Base-by-base conservation (phyloP, 2,888 invertebrate genomes). In the Drosophila neotestacea region DNA sequence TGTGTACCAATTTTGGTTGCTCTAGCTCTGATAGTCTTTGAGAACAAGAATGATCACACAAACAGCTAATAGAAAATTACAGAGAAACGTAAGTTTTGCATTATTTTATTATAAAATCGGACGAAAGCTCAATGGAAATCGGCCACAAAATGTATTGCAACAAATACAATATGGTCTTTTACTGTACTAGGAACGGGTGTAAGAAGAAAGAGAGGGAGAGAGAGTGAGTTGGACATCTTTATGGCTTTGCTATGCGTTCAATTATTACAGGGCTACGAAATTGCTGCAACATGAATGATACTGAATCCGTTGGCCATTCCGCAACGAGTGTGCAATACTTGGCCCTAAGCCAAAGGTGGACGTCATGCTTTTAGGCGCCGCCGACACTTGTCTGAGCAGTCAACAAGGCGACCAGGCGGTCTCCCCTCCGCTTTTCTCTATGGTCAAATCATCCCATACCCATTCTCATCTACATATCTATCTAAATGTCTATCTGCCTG, bases 351-450 rank as follows among this genome's bases (percentile, higher is more conserved):
- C 85, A 86, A 80, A 65, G 55, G 72, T 61, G 68, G 63, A 88
- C 85, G 89, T 88, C 89, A 89, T 78, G 75, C 78, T 60, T 77
- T 78, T 85, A 77, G 73, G 77, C 75, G 87, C 73, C 82, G 77
- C 74, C 73, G 71, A 74, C 80, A 73, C 80, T 82, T 85, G 77
- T 68, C 72, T 72, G 71, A 64, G 62, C 77, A 77, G 80, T 66
- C 72, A 79, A 55, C 79, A 41, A 70, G 70, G 65, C 76, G 70
- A 52, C 71, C 54, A 64, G 42, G 41, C 50, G 44, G 44, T 34
- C 32, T 16, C 28, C 22, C 7, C 32, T 11, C 44, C 4, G 7
- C 41, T 34, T 13, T 11, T 6, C 22, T 34, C 48, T 44, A n/a
- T 47, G 51, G 22, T 27, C 59, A 30, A 60, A 60, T 66, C 55